These are phyloP conservation scores for Ptycholaimellus sp. DNA, from an alignment of 2,888 invertebrate species.

Conservation along the genomic window DNA sequence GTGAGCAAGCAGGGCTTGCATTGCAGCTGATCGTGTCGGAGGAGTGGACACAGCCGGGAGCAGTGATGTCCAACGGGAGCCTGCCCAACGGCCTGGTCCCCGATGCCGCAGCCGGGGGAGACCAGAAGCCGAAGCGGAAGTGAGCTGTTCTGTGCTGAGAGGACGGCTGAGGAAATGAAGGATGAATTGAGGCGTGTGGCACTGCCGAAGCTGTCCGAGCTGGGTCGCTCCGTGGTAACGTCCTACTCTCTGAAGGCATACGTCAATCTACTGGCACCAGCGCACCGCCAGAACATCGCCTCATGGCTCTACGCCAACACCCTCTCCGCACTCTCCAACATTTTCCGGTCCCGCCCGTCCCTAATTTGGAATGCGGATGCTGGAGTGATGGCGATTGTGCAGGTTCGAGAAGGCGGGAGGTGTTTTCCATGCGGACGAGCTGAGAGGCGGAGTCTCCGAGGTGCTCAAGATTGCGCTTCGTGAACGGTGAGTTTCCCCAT, in stretches of 20 bases:
- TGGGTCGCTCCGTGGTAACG: slow-evolving; percentile 16
- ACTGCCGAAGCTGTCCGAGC: slow-evolving; percentile 12
- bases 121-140: too few species aligned
- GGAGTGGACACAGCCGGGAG: too few species aligned
- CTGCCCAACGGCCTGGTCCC: neutral
- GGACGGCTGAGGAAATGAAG: neutral
- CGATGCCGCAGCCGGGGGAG: neutral
- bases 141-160: too few species aligned
- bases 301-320: slow-evolving; percentile 15
- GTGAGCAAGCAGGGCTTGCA: too few species aligned
- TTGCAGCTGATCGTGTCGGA: slow-evolving; percentile 18
- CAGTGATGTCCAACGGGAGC: too few species aligned
- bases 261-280: slow-evolving; percentile 15
- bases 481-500: too few species aligned
- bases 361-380: neutral
- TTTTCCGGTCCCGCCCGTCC: slow-evolving; percentile 12
- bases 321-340: slow-evolving; percentile 4
- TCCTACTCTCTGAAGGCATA: slow-evolving; percentile 11
- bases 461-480: too few species aligned
- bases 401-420: too few species aligned
- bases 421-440: too few species aligned
- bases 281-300: slow-evolving; percentile 15
- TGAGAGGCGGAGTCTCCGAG: too few species aligned
- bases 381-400: neutral
- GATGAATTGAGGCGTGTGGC: neutral